A percentile compares a stretch with the other conserved stretches of the same genome.
phyloP scores from a whole-genome alignment of 2,888 invertebrate genomes.

The Shargacucullia verbasci region DNA sequence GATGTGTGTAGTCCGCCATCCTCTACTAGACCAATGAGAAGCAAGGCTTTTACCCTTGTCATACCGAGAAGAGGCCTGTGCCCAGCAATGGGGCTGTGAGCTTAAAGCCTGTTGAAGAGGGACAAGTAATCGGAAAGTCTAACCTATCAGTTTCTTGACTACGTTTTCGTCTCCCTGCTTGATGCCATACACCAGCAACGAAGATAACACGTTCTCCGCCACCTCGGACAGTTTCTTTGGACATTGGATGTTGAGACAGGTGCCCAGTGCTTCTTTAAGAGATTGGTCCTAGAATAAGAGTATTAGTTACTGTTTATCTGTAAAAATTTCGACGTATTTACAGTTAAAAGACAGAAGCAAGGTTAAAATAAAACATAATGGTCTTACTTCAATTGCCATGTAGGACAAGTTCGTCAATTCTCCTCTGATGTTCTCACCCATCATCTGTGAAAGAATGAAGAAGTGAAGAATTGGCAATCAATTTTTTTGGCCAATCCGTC shows the following conservation, averaged over 20 bases:
- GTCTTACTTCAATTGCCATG: conserved; percentile 73
- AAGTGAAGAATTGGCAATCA: no score
- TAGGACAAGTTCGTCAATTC: conserved; percentile 91
- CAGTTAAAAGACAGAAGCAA: neutral
- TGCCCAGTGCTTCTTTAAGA: conserved; percentile 88
- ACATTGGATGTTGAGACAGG: conserved; percentile 87
- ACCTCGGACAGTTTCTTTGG: conserved; percentile 80
- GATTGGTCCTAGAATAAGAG: conserved; percentile 77
- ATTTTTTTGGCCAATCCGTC: no score
- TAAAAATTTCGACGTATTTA: no score
- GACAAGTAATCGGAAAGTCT: conserved; percentile 18
- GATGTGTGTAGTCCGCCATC: no score
- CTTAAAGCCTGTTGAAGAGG: neutral
- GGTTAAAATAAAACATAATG: no score
- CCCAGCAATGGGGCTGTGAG: no score
- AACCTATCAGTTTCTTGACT: conserved; percentile 79
- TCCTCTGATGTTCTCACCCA: conserved; percentile 93
- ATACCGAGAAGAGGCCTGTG: no score
- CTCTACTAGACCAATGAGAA: no score
- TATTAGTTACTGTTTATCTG: neutral
- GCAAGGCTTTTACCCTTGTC: no score
- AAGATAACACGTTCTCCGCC: conserved; percentile 78
- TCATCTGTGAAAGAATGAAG: conserved; percentile 88
- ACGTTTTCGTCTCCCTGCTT: conserved; percentile 74
- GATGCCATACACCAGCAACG: conserved; percentile 79